phyloP scores from a whole-genome alignment of 2,113 vertebrate species.

The Colinus virginianus region DNA sequence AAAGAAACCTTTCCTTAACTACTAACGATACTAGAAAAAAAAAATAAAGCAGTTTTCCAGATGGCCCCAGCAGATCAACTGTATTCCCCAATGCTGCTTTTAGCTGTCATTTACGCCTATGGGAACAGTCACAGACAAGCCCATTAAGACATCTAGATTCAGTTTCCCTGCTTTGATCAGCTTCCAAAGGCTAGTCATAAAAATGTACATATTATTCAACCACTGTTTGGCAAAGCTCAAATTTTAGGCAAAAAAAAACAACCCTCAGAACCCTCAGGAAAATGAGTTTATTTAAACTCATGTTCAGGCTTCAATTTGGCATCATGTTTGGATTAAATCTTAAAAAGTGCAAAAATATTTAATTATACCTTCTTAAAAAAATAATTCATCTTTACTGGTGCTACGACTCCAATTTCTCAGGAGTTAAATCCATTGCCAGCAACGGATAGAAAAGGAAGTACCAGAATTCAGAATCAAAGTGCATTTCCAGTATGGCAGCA shows the following conservation, averaged over 20 bases:
- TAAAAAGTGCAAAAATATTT: slow-evolving; percentile 74
- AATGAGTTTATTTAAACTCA: neutral
- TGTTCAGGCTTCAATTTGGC: slow-evolving; percentile 7
- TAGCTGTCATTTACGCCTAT: neutral
- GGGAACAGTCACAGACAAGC: neutral
- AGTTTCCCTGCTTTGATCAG: neutral
- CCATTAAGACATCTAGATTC: neutral
- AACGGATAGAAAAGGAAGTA: slow-evolving; percentile 56
- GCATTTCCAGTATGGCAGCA: slow-evolving; percentile 72
- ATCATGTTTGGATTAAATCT: slow-evolving; percentile 40
- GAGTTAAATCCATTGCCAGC: slow-evolving; percentile 70
- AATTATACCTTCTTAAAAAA: slow-evolving; percentile 62
- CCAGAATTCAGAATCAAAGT: slow-evolving; percentile 69
- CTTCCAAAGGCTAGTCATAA: slow-evolving; percentile 6
- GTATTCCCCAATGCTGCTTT: neutral
- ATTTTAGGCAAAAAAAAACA: neutral
- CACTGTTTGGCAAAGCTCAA: neutral
- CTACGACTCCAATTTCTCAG: neutral
- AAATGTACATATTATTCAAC: neutral
- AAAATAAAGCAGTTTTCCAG: neutral
- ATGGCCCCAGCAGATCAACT: neutral
- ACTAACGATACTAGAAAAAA: neutral
- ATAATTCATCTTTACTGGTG: slow-evolving; percentile 40
- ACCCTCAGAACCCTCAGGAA: neutral
- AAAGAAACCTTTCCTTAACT: neutral